These are phyloP conservation scores for Pionites leucogaster DNA, from an alignment of 2,113 vertebrate species.

Conservation along the genomic window DNA sequence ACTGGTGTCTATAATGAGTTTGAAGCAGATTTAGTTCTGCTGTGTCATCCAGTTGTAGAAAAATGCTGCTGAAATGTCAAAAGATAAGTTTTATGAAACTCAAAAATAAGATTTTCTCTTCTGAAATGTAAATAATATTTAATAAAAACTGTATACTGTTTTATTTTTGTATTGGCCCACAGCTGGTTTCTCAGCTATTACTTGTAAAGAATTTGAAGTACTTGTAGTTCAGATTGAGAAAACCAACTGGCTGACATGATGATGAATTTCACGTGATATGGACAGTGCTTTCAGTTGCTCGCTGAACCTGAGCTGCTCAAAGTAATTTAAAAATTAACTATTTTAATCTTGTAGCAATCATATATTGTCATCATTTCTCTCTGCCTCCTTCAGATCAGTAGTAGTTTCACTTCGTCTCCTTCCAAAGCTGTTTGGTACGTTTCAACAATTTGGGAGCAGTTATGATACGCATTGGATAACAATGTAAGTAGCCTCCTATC, in stretches of 20 bases:
- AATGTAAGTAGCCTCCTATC: slow-evolving; percentile 82
- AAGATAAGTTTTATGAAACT: not conserved
- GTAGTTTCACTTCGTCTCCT: slow-evolving; percentile 96
- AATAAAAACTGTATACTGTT: not conserved
- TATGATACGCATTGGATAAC: slow-evolving; percentile 99
- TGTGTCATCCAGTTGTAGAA: not conserved
- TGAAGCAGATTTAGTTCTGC: not conserved
- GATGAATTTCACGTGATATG: not conserved
- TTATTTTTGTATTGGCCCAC: not conserved
- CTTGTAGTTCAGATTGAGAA: not conserved
- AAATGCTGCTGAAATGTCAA: not conserved
- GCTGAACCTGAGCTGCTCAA: not conserved
- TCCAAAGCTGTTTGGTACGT: slow-evolving; percentile 97
- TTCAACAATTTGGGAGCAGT: slow-evolving; percentile 98
- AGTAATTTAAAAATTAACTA: not conserved
- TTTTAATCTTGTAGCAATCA: not conserved
- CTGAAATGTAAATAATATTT: not conserved
- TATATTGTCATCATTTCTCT: not conserved
- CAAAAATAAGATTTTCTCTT: not conserved
- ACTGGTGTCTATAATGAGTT: not conserved
- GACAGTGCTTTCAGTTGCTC: not conserved
- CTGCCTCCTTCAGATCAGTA: slow-evolving; percentile 83
- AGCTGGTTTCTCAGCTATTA: not conserved
- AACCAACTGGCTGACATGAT: not conserved
- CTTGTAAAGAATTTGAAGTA: not conserved